Conservation (phyloP, 2,113 vertebrate genomes). For the Cacatua alba region DNA sequence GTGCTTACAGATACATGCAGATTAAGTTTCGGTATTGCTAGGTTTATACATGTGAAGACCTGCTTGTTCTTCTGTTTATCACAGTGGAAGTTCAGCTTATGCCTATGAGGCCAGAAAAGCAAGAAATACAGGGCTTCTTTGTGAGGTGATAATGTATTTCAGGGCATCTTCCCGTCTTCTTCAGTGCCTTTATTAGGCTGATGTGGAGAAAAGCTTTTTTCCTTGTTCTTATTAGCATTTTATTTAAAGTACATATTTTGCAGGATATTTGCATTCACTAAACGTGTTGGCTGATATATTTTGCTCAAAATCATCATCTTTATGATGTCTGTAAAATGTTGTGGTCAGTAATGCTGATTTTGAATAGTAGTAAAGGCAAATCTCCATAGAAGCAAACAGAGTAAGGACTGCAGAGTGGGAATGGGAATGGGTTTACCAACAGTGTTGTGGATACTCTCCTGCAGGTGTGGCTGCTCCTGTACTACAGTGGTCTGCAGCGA, state of each 20-base stretch:
- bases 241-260: background rate
- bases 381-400: background rate
- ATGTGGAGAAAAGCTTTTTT: background rate
- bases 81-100: background rate
- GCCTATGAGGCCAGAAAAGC: background rate
- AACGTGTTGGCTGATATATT: background rate
- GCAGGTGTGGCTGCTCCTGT: background rate
- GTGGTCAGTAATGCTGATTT: background rate
- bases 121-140: background rate
- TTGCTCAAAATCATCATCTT: background rate
- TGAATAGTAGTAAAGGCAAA: background rate
- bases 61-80: background rate
- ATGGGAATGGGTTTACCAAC: background rate
- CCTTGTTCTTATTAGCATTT: background rate
- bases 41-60: background rate
- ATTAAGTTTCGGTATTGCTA: background rate
- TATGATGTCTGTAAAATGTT: background rate
- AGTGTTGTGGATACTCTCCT: background rate
- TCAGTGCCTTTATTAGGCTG: background rate
- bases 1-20: background rate
- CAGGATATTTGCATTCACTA: background rate
- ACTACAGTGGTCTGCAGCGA: background rate
- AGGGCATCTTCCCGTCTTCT: background rate
- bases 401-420: background rate
- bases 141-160: background rate